Conservation (phyloP, 2,797 vertebrate species). For the Myiothlypis coronata region DNA sequence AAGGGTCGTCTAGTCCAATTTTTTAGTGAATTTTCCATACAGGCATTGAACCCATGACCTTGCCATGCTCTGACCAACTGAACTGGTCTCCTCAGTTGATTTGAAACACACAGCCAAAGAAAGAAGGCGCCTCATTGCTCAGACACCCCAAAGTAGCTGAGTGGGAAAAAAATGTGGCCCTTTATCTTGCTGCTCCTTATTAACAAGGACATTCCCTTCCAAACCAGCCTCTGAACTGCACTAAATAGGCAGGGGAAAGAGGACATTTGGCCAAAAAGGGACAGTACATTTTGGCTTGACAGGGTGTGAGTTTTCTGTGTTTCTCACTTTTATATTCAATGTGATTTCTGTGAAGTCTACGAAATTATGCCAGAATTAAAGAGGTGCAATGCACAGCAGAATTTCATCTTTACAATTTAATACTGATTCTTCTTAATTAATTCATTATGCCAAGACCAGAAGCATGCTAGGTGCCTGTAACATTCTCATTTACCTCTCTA, state of each 20-base stretch:
- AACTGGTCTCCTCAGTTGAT: background rate
- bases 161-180: background rate
- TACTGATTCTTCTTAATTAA: conserved; percentile 12
- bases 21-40: background rate
- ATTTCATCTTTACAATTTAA: conserved; percentile 18
- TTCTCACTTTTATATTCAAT: background rate
- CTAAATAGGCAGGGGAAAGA: background rate
- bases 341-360: conserved; percentile 1
- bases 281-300: background rate
- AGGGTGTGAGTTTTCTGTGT: background rate
- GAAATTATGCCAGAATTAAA: conserved; percentile 20
- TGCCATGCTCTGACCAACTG: background rate
- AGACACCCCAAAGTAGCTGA: background rate
- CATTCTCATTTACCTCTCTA: conserved; percentile 27
- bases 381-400: background rate
- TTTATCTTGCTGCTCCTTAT: background rate
- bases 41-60: background rate
- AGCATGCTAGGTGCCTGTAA: conserved; percentile 10
- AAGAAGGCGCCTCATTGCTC: background rate
- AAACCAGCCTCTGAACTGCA: background rate
- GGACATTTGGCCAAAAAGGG: background rate
- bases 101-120: background rate
- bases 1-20: background rate
- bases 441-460: conserved; percentile 19
- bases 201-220: background rate